A percentile compares a stretch with the other conserved stretches of the same genome.
These are phyloP conservation scores for Allobates femoralis DNA, from an alignment of 2,797 vertebrate genomes.

Conservation along the genomic window DNA sequence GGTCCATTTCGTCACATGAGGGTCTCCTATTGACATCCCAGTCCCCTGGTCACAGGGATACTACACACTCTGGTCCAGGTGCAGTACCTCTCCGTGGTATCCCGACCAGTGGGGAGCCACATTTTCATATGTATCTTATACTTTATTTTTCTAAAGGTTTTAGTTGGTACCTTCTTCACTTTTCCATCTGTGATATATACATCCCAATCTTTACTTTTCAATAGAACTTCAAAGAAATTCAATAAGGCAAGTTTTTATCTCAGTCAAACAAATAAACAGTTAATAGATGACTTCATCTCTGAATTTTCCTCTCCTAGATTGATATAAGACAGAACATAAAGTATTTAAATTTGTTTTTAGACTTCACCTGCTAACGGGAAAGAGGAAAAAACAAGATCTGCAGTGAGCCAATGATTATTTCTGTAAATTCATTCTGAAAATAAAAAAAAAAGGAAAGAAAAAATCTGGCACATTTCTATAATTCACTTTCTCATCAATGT, in stretches of 20 bases:
- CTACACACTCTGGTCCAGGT: too few relatives aligned
- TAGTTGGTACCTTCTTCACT: too few relatives aligned
- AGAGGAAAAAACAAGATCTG: background rate
- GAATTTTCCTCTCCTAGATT: background rate
- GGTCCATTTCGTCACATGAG: too few relatives aligned
- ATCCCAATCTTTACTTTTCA: too few relatives aligned
- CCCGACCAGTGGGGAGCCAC: too few relatives aligned
- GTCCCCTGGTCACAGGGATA: too few relatives aligned
- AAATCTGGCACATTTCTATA: constrained; percentile 16
- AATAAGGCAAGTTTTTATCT: background rate
- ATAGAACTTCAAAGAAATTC: background rate
- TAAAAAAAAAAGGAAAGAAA: constrained; percentile 2
- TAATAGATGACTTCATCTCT: background rate
- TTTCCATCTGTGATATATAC: too few relatives aligned
- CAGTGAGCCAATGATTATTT: constrained; percentile 11
- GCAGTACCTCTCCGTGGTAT: too few relatives aligned
- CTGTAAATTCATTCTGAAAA: constrained; percentile 11
- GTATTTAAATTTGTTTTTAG: constrained; percentile 30
- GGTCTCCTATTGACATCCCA: too few relatives aligned
- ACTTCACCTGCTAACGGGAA: background rate
- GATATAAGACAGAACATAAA: background rate
- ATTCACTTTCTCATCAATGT: constrained; percentile 21
- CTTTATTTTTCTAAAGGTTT: background rate
- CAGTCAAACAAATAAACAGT: background rate
- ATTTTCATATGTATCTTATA: too few relatives aligned